A percentile compares a stretch with the other conserved stretches of the same genome.
Conservation (phyloP, 2,888 invertebrate genomes). For the Cantharis rustica region DNA sequence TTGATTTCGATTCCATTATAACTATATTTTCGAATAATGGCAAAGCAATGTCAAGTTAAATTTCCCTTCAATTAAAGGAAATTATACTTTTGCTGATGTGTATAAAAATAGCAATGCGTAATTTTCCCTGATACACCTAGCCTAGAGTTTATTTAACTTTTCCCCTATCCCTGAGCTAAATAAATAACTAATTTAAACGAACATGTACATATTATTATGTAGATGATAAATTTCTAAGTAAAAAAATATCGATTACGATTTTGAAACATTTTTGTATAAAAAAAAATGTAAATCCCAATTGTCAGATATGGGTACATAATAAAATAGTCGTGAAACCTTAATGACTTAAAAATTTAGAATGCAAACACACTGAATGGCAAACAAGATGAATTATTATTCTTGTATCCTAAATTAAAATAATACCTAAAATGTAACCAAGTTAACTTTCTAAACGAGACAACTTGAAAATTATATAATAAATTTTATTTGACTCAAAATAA, state of each 20-base stretch:
- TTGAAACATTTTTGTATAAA: not conserved
- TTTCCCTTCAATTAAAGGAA: not conserved
- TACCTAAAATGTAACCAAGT: not conserved
- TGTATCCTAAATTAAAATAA: not conserved
- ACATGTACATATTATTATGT: too few relatives aligned
- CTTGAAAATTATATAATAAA: not conserved
- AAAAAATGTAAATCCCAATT: not conserved
- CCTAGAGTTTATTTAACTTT: not conserved
- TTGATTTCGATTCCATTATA: not conserved
- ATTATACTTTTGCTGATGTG: not conserved
- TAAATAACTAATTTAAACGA: not conserved
- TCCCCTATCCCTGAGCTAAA: not conserved
- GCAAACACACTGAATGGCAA: not conserved
- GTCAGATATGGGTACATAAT: not conserved
- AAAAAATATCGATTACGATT: not conserved
- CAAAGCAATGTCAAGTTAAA: not conserved
- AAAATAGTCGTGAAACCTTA: not conserved
- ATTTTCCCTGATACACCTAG: not conserved
- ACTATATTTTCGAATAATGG: not conserved
- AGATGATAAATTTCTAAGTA: not conserved
- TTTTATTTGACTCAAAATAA: not conserved
- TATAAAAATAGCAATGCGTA: not conserved
- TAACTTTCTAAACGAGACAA: not conserved
- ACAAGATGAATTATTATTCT: not conserved
- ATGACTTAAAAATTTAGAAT: not conserved